These are phyloP conservation scores for Tokudaia muenninki DNA, from an alignment of 2,797 vertebrate genomes.

Conservation along the genomic window DNA sequence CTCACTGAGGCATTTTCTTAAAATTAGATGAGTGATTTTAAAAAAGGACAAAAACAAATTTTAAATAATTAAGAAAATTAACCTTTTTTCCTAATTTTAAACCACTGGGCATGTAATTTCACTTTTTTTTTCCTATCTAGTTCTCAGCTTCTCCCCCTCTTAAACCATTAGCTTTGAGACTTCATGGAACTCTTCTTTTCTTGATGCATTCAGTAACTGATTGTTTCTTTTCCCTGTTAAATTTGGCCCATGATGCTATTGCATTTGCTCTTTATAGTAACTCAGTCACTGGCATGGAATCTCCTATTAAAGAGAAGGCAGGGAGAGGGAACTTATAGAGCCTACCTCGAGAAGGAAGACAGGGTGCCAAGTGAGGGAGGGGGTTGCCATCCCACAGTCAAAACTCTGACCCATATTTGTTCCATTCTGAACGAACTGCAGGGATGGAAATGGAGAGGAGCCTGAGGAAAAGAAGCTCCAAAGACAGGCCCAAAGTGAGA, in stretches of 20 bases:
- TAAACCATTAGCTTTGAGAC: neutral
- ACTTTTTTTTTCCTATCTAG: neutral
- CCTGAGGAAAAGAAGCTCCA: too few relatives aligned
- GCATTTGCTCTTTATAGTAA: neutral
- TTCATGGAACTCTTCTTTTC: neutral
- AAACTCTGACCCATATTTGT: too few relatives aligned
- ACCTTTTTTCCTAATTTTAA: neutral
- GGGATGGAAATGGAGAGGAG: too few relatives aligned
- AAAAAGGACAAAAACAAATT: neutral
- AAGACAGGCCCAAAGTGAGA: too few relatives aligned
- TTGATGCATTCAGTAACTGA: neutral
- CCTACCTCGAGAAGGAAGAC: too few relatives aligned
- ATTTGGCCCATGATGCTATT: neutral
- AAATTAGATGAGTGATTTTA: neutral
- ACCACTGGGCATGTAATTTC: neutral
- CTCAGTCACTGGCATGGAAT: accelerated
- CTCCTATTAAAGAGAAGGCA: neutral
- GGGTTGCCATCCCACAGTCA: too few relatives aligned
- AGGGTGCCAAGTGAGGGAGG: too few relatives aligned
- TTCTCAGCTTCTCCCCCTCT: neutral
- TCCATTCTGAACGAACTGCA: too few relatives aligned
- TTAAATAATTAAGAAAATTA: neutral
- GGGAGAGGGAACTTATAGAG: too few relatives aligned
- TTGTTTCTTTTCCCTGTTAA: neutral
- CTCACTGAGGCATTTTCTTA: neutral